Evolutionary conservation across 2,888 invertebrate species (phyloP).

Genomic region (Scrobipalpa atriplicella): DNA sequence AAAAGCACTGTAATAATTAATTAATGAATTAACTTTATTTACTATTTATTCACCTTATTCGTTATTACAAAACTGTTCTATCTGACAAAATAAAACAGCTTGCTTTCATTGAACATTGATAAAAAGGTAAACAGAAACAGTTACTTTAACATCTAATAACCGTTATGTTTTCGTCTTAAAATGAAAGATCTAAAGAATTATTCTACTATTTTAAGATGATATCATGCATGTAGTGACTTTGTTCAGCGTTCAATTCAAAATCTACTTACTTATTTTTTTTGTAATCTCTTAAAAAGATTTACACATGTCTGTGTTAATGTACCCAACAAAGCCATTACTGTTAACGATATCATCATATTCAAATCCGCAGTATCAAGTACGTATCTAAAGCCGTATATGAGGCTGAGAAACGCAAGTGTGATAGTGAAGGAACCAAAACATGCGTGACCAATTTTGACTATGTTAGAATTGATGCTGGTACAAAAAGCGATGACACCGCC

Average conservation of each 20-base stretch:
- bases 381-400: conserved; percentile 48
- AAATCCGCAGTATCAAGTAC: conserved; percentile 29
- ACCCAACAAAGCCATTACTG: conserved; percentile 51
- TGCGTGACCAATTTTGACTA: conserved; percentile 46
- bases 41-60: background rate
- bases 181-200: background rate
- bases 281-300: conserved; percentile 37
- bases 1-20: background rate
- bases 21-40: background rate
- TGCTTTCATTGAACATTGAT: background rate
- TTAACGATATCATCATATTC: conserved; percentile 48
- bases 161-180: background rate
- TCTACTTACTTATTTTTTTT: background rate
- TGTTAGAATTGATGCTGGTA: conserved; percentile 35
- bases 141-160: background rate
- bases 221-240: too few species aligned
- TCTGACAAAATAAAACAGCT: background rate
- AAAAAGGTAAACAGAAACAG: background rate
- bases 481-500: conserved; percentile 54
- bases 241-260: background rate
- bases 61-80: background rate
- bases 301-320: conserved; percentile 43
- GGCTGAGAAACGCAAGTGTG: conserved; percentile 47
- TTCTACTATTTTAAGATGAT: background rate
- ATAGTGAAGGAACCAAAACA: conserved; percentile 49